A percentile compares a stretch with the other conserved stretches of the same genome.
Evolutionary conservation across 1,140 invertebrate species (phyloP).

Genomic region (Aphelinus certus): DNA sequence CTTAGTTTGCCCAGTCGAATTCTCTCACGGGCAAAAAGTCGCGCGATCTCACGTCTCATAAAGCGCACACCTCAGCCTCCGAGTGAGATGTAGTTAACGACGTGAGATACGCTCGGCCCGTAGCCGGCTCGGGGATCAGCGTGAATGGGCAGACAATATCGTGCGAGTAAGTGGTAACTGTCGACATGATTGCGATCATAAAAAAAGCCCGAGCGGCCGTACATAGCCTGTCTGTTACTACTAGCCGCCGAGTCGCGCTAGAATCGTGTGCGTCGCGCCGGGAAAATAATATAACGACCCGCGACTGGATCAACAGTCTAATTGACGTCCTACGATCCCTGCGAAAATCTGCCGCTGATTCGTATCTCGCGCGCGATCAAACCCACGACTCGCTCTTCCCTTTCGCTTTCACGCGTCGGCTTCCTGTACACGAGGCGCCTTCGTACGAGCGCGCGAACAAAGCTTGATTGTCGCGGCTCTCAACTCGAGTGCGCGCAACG

Average conservation of each 20-base stretch:
- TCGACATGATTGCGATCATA: too few species aligned
- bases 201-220: too few species aligned
- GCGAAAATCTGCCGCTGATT: conserved; percentile 6
- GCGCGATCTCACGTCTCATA: conserved; percentile 36
- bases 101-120: too few species aligned
- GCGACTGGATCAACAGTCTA: conserved; percentile 15
- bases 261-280: not conserved
- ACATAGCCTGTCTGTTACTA: too few species aligned
- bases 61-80: not conserved
- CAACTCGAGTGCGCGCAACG: too few species aligned
- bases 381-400: conserved; percentile 20
- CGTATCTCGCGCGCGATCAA: conserved; percentile 29
- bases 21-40: conserved; percentile 13
- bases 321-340: not conserved
- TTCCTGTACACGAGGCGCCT: not conserved
- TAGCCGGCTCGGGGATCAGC: too few species aligned
- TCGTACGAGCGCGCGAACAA: conserved; percentile 4
- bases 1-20: too few species aligned
- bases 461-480: conserved; percentile 15
- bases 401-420: conserved; percentile 31
- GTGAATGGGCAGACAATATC: too few species aligned
- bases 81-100: too few species aligned
- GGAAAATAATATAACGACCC: not conserved
- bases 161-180: too few species aligned
- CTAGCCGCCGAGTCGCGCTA: not conserved